Conservation (phyloP, 2,797 vertebrate genomes). For the Poeciliopsis presidionis region DNA sequence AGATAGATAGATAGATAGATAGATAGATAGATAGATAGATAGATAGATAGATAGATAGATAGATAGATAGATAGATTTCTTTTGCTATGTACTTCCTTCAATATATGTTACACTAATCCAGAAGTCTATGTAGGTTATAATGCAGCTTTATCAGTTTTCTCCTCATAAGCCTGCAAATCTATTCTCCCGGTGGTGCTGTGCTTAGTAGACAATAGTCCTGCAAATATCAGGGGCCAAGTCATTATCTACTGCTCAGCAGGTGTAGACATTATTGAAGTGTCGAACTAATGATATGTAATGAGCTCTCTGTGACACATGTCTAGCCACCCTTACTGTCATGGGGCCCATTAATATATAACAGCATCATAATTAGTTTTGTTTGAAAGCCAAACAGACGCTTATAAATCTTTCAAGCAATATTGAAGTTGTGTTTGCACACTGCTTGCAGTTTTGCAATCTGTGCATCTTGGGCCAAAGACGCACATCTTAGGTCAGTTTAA, state of each 20-base stretch:
- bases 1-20: not conserved
- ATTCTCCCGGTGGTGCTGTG: conserved; percentile 69
- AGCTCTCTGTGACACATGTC: conserved; percentile 82
- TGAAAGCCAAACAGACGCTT: conserved; percentile 67
- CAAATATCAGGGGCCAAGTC: conserved; percentile 79
- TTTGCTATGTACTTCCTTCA: not conserved
- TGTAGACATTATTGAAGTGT: conserved; percentile 83
- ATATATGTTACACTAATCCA: conserved; percentile 21
- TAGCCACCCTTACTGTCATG: conserved; percentile 75
- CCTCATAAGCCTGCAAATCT: conserved; percentile 50
- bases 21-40: conserved; percentile 2
- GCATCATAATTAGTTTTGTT: conserved; percentile 77
- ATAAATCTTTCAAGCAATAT: conserved; percentile 69
- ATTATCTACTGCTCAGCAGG: conserved; percentile 82
- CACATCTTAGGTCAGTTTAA: conserved; percentile 27
- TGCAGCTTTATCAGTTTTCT: conserved; percentile 60
- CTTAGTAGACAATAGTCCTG: conserved; percentile 76
- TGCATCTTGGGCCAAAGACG: conserved; percentile 17
- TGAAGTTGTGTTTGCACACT: conserved; percentile 52
- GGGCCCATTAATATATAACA: conserved; percentile 77
- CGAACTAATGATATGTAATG: conserved; percentile 85
- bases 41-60: not conserved
- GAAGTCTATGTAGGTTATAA: conserved; percentile 44
- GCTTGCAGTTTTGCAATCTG: conserved; percentile 30
- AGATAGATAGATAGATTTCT: not conserved